A percentile compares a stretch with the other conserved stretches of the same genome.
These are phyloP conservation scores for Phalacrocorax aristotelis DNA, from an alignment of 2,113 vertebrate species.

Conservation along the genomic window DNA sequence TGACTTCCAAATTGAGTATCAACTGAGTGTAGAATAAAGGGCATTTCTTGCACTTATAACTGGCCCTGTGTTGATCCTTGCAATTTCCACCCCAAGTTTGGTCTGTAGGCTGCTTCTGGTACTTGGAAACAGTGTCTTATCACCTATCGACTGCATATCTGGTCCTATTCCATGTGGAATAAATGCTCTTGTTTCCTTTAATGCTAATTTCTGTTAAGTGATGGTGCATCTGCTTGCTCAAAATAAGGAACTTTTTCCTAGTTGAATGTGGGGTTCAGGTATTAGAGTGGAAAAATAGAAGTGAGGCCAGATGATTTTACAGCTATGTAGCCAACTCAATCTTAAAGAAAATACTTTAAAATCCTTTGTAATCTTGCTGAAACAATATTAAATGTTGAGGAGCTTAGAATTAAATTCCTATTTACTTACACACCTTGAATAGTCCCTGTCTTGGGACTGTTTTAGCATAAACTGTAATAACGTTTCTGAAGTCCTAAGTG, in stretches of 20 bases:
- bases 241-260: neutral
- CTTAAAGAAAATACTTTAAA: neutral
- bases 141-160: neutral
- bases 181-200: neutral
- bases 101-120: neutral
- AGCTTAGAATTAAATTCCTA: neutral
- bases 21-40: neutral
- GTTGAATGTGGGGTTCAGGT: neutral
- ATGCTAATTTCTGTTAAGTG: neutral
- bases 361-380: neutral
- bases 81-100: neutral
- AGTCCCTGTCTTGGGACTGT: neutral
- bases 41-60: neutral
- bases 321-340: neutral
- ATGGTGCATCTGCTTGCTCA: neutral
- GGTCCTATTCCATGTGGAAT: neutral
- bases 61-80: neutral
- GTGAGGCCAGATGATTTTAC: neutral
- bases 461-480: neutral
- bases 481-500: neutral
- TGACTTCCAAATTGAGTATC: neutral
- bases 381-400: neutral
- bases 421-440: neutral
- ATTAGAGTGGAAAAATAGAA: neutral
- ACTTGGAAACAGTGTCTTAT: neutral